Conservation (phyloP, 2,113 vertebrate species). For the Bufo gargarizans region DNA sequence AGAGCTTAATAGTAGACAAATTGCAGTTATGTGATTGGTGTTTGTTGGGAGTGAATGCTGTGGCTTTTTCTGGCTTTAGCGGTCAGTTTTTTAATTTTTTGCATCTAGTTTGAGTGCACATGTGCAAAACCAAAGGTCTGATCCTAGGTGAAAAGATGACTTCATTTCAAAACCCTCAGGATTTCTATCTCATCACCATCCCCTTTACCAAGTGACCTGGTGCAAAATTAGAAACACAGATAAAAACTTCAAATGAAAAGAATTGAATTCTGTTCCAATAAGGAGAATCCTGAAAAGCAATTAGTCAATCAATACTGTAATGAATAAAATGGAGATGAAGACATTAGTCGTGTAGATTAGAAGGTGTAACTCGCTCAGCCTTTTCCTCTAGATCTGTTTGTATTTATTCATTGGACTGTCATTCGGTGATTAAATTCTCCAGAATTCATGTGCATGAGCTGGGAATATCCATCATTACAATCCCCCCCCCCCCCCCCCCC, state of each 20-base stretch:
- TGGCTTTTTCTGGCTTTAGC: no score
- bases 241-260: background rate
- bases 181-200: background rate
- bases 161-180: background rate
- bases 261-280: background rate
- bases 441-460: background rate
- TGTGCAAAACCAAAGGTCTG: background rate
- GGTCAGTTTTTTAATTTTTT: no score
- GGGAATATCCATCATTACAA: background rate
- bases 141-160: background rate
- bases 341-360: slow-evolving; percentile 19
- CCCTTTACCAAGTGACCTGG: background rate
- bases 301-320: slow-evolving; percentile 35
- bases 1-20: no score
- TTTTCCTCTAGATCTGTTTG: background rate
- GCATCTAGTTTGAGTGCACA: background rate
- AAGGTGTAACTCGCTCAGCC: background rate
- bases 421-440: background rate
- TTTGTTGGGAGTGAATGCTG: no score
- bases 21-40: no score
- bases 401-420: background rate
- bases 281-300: background rate
- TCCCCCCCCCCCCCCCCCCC: no score
- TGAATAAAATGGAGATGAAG: slow-evolving; percentile 17
- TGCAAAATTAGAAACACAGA: background rate